phyloP scores from a whole-genome alignment of 1,140 invertebrate species.

The Pseudomyrmex flavicornis region DNA sequence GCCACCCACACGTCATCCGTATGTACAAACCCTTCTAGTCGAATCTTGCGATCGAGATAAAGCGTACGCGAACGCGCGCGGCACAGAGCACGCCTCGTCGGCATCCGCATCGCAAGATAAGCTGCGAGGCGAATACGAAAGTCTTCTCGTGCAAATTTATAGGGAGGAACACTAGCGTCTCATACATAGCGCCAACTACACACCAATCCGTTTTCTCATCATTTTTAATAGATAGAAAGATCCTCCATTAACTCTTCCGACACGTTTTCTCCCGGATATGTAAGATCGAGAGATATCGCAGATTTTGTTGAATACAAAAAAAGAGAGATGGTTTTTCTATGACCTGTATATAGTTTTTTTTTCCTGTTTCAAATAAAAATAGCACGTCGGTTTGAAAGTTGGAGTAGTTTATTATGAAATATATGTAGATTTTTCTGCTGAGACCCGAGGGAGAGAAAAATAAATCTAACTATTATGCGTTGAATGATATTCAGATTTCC shows the following conservation, averaged over 20 bases:
- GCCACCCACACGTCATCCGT: slow-evolving; percentile 67
- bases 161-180: slow-evolving; percentile 41
- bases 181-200: not conserved
- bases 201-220: slow-evolving; percentile 7
- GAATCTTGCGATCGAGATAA: slow-evolving; percentile 73
- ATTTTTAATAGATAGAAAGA: slow-evolving; percentile 43
- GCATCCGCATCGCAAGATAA: slow-evolving; percentile 69
- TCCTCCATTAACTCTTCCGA: not conserved
- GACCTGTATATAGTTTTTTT: too few species aligned
- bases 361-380: too few species aligned
- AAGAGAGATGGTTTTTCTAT: too few species aligned
- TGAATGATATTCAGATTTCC: not conserved
- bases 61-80: slow-evolving; percentile 54
- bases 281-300: not conserved
- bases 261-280: not conserved
- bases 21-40: slow-evolving; percentile 71
- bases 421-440: not conserved
- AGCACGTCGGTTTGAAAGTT: too few species aligned
- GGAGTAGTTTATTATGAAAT: too few species aligned
- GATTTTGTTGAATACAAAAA: not conserved
- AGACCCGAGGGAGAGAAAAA: not conserved
- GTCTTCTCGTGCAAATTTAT: slow-evolving; percentile 65
- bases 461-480: slow-evolving; percentile 15
- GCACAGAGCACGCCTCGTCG: slow-evolving; percentile 62
- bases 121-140: slow-evolving; percentile 72